phyloP scores from a whole-genome alignment of 2,113 vertebrate genomes.

The Muscicapa adusta region DNA sequence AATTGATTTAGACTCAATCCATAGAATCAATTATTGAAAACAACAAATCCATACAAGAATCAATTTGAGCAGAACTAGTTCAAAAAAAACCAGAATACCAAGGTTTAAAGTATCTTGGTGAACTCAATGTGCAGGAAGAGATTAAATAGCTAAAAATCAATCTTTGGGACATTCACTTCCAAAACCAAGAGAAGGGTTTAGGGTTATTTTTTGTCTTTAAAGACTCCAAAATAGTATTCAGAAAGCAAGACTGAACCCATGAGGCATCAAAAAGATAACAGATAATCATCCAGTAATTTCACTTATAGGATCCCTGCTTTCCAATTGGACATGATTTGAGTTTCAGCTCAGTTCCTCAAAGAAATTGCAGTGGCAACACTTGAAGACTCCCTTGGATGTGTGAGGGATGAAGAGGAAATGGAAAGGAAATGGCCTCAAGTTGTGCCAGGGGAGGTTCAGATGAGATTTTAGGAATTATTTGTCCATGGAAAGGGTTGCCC shows the following conservation, averaged over 20 bases:
- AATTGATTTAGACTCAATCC: not conserved
- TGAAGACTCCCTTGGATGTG: accelerated
- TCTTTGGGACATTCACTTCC: not conserved
- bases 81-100: not conserved
- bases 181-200: not conserved
- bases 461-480: not conserved
- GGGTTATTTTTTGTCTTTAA: not conserved
- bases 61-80: not conserved
- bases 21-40: not conserved
- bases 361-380: not conserved
- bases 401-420: not conserved
- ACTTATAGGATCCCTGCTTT: not conserved
- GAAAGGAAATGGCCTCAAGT: not conserved
- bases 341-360: not conserved
- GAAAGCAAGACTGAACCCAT: not conserved
- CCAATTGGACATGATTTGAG: not conserved
- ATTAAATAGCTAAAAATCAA: not conserved
- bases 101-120: not conserved
- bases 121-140: not conserved
- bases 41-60: not conserved
- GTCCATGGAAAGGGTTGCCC: not conserved
- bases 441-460: not conserved
- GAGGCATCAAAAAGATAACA: not conserved
- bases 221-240: not conserved
- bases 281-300: not conserved